Conservation (phyloP, 2,797 vertebrate genomes). For the Tinamus major region DNA sequence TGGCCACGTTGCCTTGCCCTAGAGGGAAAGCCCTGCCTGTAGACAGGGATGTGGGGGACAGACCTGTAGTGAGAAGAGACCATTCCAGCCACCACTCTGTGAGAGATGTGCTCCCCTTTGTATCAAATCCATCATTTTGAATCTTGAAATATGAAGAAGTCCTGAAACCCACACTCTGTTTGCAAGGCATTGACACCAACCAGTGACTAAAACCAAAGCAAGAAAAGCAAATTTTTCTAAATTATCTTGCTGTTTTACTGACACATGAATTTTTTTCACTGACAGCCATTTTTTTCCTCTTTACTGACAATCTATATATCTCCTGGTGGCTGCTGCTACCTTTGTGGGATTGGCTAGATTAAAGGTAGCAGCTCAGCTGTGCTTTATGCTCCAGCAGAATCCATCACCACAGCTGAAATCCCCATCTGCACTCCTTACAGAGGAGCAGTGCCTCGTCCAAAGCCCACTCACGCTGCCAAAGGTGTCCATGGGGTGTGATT, state of each 20-base stretch:
- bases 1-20: background rate
- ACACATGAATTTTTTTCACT: background rate
- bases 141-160: background rate
- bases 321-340: background rate
- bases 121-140: background rate
- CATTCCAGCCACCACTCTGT: background rate
- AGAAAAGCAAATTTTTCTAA: background rate
- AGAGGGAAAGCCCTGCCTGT: background rate
- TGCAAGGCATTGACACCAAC: background rate
- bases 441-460: background rate
- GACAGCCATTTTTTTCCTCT: background rate
- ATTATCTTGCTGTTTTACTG: background rate
- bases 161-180: background rate
- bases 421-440: background rate
- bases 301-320: background rate
- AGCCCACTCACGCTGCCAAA: fast-evolving
- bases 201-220: background rate
- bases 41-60: background rate
- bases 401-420: background rate
- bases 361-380: background rate
- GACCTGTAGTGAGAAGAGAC: background rate
- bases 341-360: background rate
- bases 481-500: background rate
- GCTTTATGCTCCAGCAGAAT: background rate
- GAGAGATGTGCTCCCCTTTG: background rate